Percentiles rank a stretch among this genome's conserved stretches.
phyloP scores from a whole-genome alignment of 2,888 invertebrate species.

The Trypoxylon attenuatum region DNA sequence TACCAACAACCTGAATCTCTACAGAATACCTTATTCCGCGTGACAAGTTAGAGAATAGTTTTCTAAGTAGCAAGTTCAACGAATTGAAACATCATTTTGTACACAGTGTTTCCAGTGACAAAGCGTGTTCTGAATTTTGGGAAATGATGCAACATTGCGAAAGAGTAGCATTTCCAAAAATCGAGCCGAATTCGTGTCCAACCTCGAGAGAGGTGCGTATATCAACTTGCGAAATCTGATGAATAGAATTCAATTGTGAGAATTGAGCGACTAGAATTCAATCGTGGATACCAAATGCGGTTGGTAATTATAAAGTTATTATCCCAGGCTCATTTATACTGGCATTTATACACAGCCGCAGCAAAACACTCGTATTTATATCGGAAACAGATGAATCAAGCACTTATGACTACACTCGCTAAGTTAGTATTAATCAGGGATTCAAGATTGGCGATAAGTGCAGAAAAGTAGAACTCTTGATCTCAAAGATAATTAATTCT shows the following conservation, averaged over 20 bases:
- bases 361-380: conserved; percentile 45
- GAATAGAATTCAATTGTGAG: conserved; percentile 29
- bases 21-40: too few relatives aligned
- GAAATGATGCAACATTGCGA: conserved; percentile 55
- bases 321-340: conserved; percentile 59
- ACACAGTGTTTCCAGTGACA: too few relatives aligned
- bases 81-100: too few relatives aligned
- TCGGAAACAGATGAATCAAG: conserved; percentile 49
- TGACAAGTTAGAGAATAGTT: too few relatives aligned
- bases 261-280: conserved; percentile 51
- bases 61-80: too few relatives aligned
- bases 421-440: conserved; percentile 48
- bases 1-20: too few relatives aligned
- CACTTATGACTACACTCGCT: conserved; percentile 41
- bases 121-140: too few relatives aligned
- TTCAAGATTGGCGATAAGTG: too few relatives aligned
- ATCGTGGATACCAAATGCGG: conserved; percentile 41
- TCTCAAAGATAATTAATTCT: too few relatives aligned
- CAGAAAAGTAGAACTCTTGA: too few relatives aligned
- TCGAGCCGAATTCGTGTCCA: conserved; percentile 50
- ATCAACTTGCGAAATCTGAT: conserved; percentile 20
- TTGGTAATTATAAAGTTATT: conserved; percentile 45
- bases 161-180: conserved; percentile 48
- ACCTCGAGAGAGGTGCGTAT: conserved; percentile 56
- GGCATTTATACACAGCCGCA: conserved; percentile 54